phyloP scores from a whole-genome alignment of 2,113 vertebrate genomes.

The Microtus montanus region DNA sequence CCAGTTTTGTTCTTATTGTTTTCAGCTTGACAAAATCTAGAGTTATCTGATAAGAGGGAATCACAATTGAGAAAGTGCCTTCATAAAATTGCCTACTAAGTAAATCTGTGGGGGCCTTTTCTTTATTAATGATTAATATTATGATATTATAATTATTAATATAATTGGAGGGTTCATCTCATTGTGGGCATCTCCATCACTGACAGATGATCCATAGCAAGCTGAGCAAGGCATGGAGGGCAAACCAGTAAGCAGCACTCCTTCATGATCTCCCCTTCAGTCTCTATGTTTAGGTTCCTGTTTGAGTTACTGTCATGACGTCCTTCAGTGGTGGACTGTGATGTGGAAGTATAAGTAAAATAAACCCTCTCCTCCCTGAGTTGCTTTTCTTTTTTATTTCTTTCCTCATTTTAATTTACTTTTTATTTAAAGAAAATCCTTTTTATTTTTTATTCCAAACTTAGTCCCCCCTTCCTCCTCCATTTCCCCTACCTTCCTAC shows the following conservation, averaged over 20 bases:
- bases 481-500: too few species aligned
- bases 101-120: background rate
- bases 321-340: background rate
- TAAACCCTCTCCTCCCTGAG: background rate
- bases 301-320: background rate
- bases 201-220: background rate
- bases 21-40: background rate
- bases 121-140: background rate
- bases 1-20: background rate
- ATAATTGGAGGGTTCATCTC: background rate
- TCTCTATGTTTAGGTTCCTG: background rate
- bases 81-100: background rate
- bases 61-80: background rate
- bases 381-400: background rate
- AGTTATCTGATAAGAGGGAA: background rate
- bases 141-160: background rate
- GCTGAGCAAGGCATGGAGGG: background rate
- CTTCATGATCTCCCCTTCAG: background rate
- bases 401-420: too few species aligned
- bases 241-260: background rate
- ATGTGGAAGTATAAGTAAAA: background rate
- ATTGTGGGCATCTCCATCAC: background rate
- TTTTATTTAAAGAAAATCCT: too few species aligned
- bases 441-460: too few species aligned
- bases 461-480: too few species aligned